Percentiles rank a stretch among this genome's conserved stretches.
phyloP scores from a whole-genome alignment of 2,113 vertebrate species.

The Dicerorhinus sumatrensis region DNA sequence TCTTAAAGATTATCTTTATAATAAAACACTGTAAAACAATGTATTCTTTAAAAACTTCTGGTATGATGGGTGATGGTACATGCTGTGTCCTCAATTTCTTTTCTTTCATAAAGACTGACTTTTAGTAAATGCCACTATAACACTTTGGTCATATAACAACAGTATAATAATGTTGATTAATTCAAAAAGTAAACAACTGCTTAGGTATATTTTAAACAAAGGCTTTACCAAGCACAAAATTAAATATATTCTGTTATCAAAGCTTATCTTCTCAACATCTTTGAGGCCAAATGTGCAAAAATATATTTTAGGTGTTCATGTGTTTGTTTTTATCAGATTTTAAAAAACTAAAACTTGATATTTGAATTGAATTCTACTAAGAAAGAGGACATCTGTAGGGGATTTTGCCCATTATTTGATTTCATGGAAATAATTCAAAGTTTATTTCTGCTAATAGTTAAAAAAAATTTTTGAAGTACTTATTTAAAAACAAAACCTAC shows the following conservation, averaged over 20 bases:
- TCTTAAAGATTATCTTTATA: background rate
- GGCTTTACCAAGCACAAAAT: conserved; percentile 6
- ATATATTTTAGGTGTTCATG: background rate
- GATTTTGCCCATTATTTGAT: background rate
- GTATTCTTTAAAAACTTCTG: background rate
- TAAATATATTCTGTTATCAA: conserved; percentile 29
- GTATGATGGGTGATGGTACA: background rate
- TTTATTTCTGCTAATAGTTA: background rate
- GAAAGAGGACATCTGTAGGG: background rate
- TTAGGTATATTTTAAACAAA: conserved; percentile 23
- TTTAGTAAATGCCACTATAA: background rate
- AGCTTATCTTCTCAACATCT: conserved; percentile 42
- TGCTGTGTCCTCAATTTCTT: background rate
- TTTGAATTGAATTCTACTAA: background rate
- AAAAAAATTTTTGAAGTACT: background rate
- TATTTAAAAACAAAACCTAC: background rate
- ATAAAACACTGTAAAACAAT: background rate
- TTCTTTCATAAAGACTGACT: background rate
- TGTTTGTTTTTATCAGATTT: conserved; percentile 26
- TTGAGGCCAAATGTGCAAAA: conserved; percentile 38
- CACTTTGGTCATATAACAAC: background rate
- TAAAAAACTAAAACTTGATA: background rate
- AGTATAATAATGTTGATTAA: background rate
- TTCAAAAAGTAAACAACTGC: background rate
- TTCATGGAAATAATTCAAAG: conserved; percentile 3